A percentile compares a stretch with the other conserved stretches of the same genome.
phyloP scores from a whole-genome alignment of 1,140 invertebrate species.

The Aphelinus certus region DNA sequence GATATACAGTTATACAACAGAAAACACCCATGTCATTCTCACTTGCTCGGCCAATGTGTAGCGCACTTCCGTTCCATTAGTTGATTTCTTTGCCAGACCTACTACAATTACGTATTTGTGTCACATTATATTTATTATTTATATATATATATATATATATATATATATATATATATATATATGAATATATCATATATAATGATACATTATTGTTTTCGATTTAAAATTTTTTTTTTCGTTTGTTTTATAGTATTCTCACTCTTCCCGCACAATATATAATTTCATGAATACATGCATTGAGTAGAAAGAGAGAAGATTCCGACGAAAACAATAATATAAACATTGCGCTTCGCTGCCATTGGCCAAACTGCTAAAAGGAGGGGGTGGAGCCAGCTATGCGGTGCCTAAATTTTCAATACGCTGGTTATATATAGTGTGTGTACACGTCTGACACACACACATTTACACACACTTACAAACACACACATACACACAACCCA shows the following conservation, averaged over 20 bases:
- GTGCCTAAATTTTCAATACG: conserved; percentile 57
- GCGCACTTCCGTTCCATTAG: conserved; percentile 46
- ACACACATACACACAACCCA: neutral
- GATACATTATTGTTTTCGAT: conserved; percentile 27
- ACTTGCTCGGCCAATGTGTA: conserved; percentile 61
- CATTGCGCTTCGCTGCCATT: conserved; percentile 62
- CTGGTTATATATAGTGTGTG: conserved; percentile 44
- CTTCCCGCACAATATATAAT: conserved; percentile 42
- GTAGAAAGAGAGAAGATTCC: neutral
- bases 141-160: too few species aligned
- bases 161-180: too few species aligned
- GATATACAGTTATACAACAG: conserved; percentile 28
- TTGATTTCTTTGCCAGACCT: conserved; percentile 36
- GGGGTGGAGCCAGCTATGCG: conserved; percentile 66
- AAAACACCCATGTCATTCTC: conserved; percentile 47
- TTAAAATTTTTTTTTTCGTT: conserved; percentile 19
- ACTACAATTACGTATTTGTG: conserved; percentile 37
- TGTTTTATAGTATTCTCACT: conserved; percentile 34
- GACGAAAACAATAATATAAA: conserved; percentile 30
- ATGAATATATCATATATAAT: neutral
- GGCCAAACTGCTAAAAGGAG: conserved; percentile 64
- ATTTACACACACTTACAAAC: neutral
- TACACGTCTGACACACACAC: conserved; percentile 5
- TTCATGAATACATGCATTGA: neutral
- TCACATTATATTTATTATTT: conserved; percentile 25